phyloP scores from a whole-genome alignment of 92 coral and sea anemone species.

The Diadumene lineata region DNA sequence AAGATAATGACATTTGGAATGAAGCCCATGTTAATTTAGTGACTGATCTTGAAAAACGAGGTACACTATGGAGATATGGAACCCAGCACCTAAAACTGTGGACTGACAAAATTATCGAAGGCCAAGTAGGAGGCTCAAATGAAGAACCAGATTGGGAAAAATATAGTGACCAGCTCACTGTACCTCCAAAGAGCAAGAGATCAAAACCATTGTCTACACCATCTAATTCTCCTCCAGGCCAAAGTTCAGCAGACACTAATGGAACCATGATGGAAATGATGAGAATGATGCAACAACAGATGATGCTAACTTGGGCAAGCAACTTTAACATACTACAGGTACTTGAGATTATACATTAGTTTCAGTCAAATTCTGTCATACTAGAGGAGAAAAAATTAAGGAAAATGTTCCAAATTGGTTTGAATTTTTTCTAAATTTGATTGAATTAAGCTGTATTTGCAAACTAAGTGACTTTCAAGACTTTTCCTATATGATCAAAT shows the following conservation, averaged over 20 bases:
- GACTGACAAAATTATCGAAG: conserved; percentile 56
- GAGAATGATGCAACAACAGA: not conserved
- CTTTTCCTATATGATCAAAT: too few relatives aligned
- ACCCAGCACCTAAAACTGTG: conserved; percentile 47
- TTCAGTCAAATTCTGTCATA: too few relatives aligned
- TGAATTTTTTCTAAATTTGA: too few relatives aligned
- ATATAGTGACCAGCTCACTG: conserved; percentile 34
- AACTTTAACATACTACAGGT: too few relatives aligned
- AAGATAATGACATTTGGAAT: conserved; percentile 55
- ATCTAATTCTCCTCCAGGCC: not conserved
- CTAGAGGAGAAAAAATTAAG: too few relatives aligned
- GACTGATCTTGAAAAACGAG: conserved; percentile 51
- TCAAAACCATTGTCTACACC: not conserved
- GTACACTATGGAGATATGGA: conserved; percentile 37
- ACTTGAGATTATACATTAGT: too few relatives aligned
- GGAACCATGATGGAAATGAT: not conserved
- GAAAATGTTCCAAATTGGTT: too few relatives aligned
- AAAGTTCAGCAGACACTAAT: not conserved
- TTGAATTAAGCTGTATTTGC: too few relatives aligned
- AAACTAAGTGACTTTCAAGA: too few relatives aligned
- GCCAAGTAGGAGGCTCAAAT: conserved; percentile 35
- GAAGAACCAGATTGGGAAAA: conserved; percentile 66
- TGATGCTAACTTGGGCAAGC: not conserved
- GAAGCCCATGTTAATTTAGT: conserved; percentile 40
- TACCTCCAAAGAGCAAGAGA: conserved; percentile 47